Conservation (phyloP, 2,888 invertebrate genomes). For the Agriopis marginaria region DNA sequence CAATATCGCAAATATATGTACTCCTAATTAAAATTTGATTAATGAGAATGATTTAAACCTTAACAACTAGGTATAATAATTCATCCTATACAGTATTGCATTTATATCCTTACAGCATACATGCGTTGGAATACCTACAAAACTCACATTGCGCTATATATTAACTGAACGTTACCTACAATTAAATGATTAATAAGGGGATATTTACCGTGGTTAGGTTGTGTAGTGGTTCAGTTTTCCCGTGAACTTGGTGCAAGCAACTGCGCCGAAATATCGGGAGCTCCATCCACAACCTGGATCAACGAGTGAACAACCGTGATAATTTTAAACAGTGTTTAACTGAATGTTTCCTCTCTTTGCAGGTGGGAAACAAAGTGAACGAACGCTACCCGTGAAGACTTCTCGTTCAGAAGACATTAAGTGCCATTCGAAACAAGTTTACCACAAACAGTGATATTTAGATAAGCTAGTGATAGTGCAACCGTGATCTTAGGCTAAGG, state of each 20-base stretch:
- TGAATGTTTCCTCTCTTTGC: slow-evolving; percentile 59
- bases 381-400: slow-evolving; percentile 79
- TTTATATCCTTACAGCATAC: background rate
- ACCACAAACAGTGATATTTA: slow-evolving; percentile 84
- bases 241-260: too few relatives aligned
- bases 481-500: slow-evolving; percentile 77
- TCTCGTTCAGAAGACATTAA: slow-evolving; percentile 72
- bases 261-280: too few relatives aligned
- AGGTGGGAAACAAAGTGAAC: slow-evolving; percentile 58
- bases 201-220: too few relatives aligned
- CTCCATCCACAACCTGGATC: too few relatives aligned
- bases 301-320: too few relatives aligned
- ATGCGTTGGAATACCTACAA: background rate
- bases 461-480: slow-evolving; percentile 77
- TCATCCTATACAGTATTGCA: slow-evolving; percentile 7
- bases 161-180: too few relatives aligned
- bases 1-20: slow-evolving; percentile 35
- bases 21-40: slow-evolving; percentile 23
- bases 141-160: slow-evolving; percentile 17
- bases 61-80: slow-evolving; percentile 11
- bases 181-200: too few relatives aligned
- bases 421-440: slow-evolving; percentile 85
- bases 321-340: too few relatives aligned
- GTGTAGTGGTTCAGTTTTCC: too few relatives aligned
- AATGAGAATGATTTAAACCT: slow-evolving; percentile 16